These are phyloP conservation scores for chimpanzee (Pan troglodytes) DNA, from an alignment of 2,113 vertebrate genomes.

Conservation along the genomic window NHGRI_mPanTro3-v2.1_pri NC_072418.2:8272001-8272500, in stretches of 20 bases:
- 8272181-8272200: conserved; percentile 97
- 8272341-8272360: neutral
- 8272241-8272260: conserved; percentile 99
- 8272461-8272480: neutral
- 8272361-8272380: neutral
- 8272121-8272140: neutral
- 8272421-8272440: neutral
- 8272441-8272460: neutral
- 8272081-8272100: neutral
- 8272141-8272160: conserved; percentile 98
- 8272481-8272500: neutral
- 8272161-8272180: conserved; percentile 98
- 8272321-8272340: accelerated
- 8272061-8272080: neutral
- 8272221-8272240: conserved; percentile 99
- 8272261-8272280: conserved; percentile 97
- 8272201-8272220: conserved; percentile 99
- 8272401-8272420: neutral
- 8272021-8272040: neutral
- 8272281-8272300: conserved; percentile 92
- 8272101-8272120: neutral
- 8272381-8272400: neutral
- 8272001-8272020: neutral
- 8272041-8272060: neutral
- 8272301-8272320: neutral